phyloP scores from a whole-genome alignment of 1,140 invertebrate species.

The Drosophila tristis region DNA sequence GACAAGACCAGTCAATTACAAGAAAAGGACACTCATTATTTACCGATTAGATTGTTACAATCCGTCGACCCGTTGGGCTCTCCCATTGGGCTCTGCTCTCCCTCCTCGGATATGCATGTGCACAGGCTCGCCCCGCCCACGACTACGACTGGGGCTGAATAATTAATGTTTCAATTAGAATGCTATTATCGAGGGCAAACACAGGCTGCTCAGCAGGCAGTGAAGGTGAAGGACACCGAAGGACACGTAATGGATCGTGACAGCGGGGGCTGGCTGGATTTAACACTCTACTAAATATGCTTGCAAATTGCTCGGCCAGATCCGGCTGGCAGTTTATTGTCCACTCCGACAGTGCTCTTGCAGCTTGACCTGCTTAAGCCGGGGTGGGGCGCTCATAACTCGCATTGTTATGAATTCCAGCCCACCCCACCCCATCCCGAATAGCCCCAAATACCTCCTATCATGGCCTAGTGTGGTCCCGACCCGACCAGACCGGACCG shows the following conservation, averaged over 20 bases:
- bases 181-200: slow-evolving; percentile 64
- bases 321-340: slow-evolving; percentile 71
- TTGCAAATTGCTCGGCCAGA: slow-evolving; percentile 68
- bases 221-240: slow-evolving; percentile 55
- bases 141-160: slow-evolving; percentile 45
- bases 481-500: slow-evolving; percentile 48
- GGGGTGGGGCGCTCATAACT: slow-evolving; percentile 63
- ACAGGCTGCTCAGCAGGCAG: slow-evolving; percentile 18
- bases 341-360: slow-evolving; percentile 41
- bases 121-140: slow-evolving; percentile 7
- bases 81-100: neutral
- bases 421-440: neutral
- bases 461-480: slow-evolving; percentile 11
- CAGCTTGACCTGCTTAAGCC: slow-evolving; percentile 69
- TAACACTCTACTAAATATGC: slow-evolving; percentile 65
- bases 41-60: slow-evolving; percentile 45
- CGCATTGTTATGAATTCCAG: slow-evolving; percentile 53
- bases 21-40: slow-evolving; percentile 47
- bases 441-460: neutral
- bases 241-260: slow-evolving; percentile 43
- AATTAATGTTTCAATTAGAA: slow-evolving; percentile 82
- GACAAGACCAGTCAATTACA: slow-evolving; percentile 17
- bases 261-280: slow-evolving; percentile 20
- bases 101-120: slow-evolving; percentile 34
- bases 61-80: neutral